Percentiles rank a stretch among this genome's conserved stretches.
Evolutionary conservation across 2,797 vertebrate genomes (phyloP).

Genomic region (Chelon labrosus): DNA sequence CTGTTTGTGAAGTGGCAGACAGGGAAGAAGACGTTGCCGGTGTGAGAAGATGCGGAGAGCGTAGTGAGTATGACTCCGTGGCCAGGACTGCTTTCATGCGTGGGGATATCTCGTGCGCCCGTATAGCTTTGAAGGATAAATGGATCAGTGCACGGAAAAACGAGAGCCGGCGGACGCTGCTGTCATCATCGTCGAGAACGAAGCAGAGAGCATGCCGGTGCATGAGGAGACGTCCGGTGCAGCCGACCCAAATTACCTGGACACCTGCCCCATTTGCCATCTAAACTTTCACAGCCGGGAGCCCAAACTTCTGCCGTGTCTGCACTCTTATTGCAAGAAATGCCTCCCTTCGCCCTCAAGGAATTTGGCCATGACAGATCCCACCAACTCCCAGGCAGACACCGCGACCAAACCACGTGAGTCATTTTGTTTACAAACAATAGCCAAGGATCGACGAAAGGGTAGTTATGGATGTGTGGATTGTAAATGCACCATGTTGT

Average conservation of each 20-base stretch:
- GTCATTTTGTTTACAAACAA: slow-evolving; percentile 73
- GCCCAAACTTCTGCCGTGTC: slow-evolving; percentile 91
- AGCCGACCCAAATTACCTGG: slow-evolving; percentile 84
- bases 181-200: slow-evolving; percentile 81
- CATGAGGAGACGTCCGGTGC: slow-evolving; percentile 78
- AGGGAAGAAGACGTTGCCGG: neutral
- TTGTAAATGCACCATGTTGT: neutral
- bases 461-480: neutral
- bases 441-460: neutral
- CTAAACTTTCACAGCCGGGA: slow-evolving; percentile 89
- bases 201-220: slow-evolving; percentile 89
- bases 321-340: slow-evolving; percentile 90
- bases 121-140: neutral
- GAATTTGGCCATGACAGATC: slow-evolving; percentile 82
- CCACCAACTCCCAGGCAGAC: slow-evolving; percentile 44
- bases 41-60: slow-evolving; percentile 15
- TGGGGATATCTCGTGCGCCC: neutral
- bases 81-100: slow-evolving; percentile 12
- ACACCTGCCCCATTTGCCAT: slow-evolving; percentile 89
- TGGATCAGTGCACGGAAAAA: slow-evolving; percentile 26
- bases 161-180: slow-evolving; percentile 34
- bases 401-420: slow-evolving; percentile 70
- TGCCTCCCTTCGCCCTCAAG: slow-evolving; percentile 88
- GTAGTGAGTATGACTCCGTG: neutral
- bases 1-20: neutral